Evolutionary conservation across 2,888 invertebrate species (phyloP).

Genomic region (Anagyrus pseudococci): DNA sequence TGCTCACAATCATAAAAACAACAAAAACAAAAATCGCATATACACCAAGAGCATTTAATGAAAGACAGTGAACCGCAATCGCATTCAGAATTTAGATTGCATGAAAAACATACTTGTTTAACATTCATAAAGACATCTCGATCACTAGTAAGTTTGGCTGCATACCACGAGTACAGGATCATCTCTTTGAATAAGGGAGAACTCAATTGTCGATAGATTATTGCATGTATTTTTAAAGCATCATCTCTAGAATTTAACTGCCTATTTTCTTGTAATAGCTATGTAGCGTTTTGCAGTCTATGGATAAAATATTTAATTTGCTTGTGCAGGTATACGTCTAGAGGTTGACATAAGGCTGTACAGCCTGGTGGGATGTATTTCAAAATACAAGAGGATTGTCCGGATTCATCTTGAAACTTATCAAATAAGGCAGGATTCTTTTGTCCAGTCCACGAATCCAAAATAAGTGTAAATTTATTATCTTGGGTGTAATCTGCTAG

Average conservation of each 20-base stretch:
- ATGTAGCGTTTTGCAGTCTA: conserved; percentile 8
- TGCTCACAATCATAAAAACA: too few relatives aligned
- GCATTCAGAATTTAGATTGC: too few relatives aligned
- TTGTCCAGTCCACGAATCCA: conserved; percentile 23
- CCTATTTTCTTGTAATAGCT: conserved; percentile 6
- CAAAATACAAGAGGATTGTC: background rate
- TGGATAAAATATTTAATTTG: conserved; percentile 27
- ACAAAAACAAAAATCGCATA: too few relatives aligned
- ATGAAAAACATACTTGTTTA: too few relatives aligned
- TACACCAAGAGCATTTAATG: too few relatives aligned
- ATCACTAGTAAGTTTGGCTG: background rate
- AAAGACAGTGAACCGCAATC: too few relatives aligned
- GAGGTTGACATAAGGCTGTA: conserved; percentile 13
- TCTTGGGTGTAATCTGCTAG: conserved; percentile 2
- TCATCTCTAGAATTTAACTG: conserved; percentile 13
- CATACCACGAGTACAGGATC: conserved; percentile 22
- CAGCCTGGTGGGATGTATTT: conserved; percentile 19
- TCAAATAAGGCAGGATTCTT: background rate
- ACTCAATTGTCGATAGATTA: conserved; percentile 14
- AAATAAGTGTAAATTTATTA: conserved; percentile 10
- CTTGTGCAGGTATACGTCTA: conserved; percentile 14
- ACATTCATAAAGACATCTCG: conserved; percentile 15
- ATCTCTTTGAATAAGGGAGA: conserved; percentile 16
- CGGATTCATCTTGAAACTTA: background rate
- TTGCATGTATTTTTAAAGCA: conserved; percentile 8